These are phyloP conservation scores for Crotalus viridis DNA, from an alignment of 2,113 vertebrate genomes.

Conservation along the genomic window DNA sequence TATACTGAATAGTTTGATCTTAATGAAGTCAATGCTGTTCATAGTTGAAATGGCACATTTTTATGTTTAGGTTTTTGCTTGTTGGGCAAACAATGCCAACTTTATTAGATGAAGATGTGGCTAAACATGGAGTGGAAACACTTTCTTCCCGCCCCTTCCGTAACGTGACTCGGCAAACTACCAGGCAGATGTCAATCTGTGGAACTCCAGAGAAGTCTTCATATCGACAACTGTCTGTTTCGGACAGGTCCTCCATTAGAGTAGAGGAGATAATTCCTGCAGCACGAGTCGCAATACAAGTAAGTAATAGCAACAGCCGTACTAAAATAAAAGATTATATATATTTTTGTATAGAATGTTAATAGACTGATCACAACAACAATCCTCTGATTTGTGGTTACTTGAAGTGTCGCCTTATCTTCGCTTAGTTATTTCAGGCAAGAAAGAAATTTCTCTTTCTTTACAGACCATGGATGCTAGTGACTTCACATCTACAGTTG, in stretches of 20 bases:
- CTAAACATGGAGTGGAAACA: conserved; percentile 87
- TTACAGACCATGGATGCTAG: conserved; percentile 94
- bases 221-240: conserved; percentile 92
- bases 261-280: conserved; percentile 98
- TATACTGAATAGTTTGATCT: neutral
- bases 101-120: conserved; percentile 85
- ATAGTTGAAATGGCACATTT: conserved; percentile 9
- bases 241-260: conserved; percentile 94
- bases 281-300: conserved; percentile 95
- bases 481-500: conserved; percentile 95
- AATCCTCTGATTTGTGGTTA: neutral
- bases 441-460: conserved; percentile 1
- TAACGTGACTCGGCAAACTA: conserved; percentile 81
- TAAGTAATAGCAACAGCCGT: conserved; percentile 54
- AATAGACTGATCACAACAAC: neutral
- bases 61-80: conserved; percentile 84
- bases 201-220: conserved; percentile 95
- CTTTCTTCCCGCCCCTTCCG: conserved; percentile 96
- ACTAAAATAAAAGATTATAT: neutral
- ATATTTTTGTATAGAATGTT: neutral
- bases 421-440: neutral
- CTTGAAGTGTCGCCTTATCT: neutral
- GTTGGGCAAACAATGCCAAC: conserved; percentile 95
- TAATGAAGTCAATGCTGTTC: neutral
- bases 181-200: conserved; percentile 91